phyloP scores from a whole-genome alignment of 2,888 invertebrate species.

The Tineola bisselliella region DNA sequence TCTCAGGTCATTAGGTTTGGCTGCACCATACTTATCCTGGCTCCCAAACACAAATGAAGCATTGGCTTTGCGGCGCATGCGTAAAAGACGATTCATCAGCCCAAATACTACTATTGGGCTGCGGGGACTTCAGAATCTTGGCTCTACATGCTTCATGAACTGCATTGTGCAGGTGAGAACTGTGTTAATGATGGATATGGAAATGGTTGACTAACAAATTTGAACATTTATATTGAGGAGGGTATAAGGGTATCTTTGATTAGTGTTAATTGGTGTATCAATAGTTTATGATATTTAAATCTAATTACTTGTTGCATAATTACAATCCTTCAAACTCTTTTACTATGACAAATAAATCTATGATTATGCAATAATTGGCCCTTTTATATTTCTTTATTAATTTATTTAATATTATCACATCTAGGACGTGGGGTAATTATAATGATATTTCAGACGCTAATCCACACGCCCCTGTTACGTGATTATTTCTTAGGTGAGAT shows the following conservation, averaged over 20 bases:
- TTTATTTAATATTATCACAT: background rate
- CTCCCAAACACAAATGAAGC: slow-evolving; percentile 81
- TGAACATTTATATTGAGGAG: background rate
- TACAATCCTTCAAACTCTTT: too few relatives aligned
- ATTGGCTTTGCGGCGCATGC: slow-evolving; percentile 77
- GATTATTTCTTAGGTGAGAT: slow-evolving; percentile 96
- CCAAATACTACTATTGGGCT: slow-evolving; percentile 88
- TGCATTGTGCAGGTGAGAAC: slow-evolving; percentile 85
- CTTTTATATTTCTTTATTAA: background rate
- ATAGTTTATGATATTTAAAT: too few relatives aligned
- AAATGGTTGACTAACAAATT: background rate
- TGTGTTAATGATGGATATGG: too few relatives aligned
- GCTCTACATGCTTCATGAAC: slow-evolving; percentile 99
- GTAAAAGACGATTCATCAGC: slow-evolving; percentile 80
- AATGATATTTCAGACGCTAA: slow-evolving; percentile 74
- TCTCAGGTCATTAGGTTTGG: slow-evolving; percentile 64
- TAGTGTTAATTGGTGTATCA: too few relatives aligned
- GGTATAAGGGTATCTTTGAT: too few relatives aligned
- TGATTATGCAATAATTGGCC: too few relatives aligned
- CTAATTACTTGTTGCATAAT: too few relatives aligned
- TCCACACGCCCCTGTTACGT: slow-evolving; percentile 92
- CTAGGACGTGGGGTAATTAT: background rate
- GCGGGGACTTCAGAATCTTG: slow-evolving; percentile 93
- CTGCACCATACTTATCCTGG: slow-evolving; percentile 78
- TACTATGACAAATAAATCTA: too few relatives aligned